These are phyloP conservation scores for Falcaria lacertinaria DNA, from an alignment of 2,888 invertebrate species.

Conservation along the genomic window DNA sequence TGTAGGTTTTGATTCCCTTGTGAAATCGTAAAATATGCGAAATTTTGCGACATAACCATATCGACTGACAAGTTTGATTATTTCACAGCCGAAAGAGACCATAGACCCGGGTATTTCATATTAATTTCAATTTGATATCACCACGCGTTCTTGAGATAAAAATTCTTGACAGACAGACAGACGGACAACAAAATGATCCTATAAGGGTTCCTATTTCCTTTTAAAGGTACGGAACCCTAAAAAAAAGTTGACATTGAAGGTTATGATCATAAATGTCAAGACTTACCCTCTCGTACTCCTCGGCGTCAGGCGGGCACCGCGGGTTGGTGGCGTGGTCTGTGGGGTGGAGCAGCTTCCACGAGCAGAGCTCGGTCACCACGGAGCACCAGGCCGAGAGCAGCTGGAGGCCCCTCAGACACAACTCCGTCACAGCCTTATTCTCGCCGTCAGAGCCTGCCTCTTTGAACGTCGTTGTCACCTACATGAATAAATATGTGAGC, in stretches of 20 bases:
- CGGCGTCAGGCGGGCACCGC: constrained; percentile 96
- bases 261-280: not conserved
- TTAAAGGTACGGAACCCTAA: not conserved
- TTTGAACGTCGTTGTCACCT: constrained; percentile 95
- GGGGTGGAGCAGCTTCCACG: constrained; percentile 98
- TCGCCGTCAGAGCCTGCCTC: constrained; percentile 95
- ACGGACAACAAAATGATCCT: too few relatives aligned
- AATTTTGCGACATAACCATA: too few relatives aligned
- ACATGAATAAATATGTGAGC: constrained; percentile 10
- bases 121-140: too few relatives aligned
- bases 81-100: too few relatives aligned
- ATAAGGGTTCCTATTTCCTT: too few relatives aligned
- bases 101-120: too few relatives aligned
- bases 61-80: too few relatives aligned
- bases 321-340: constrained; percentile 98
- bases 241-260: constrained; percentile 6
- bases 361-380: constrained; percentile 96
- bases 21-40: too few relatives aligned
- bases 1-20: too few relatives aligned
- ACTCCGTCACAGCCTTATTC: constrained; percentile 93
- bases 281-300: constrained; percentile 95
- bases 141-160: too few relatives aligned
- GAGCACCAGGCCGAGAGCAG: constrained; percentile 98
- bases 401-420: constrained; percentile 95
- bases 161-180: too few relatives aligned